Percentiles rank a stretch among this genome's conserved stretches.
These are phyloP conservation scores for Lacerta viridis DNA, from an alignment of 2,797 vertebrate genomes.

Conservation along the genomic window DNA sequence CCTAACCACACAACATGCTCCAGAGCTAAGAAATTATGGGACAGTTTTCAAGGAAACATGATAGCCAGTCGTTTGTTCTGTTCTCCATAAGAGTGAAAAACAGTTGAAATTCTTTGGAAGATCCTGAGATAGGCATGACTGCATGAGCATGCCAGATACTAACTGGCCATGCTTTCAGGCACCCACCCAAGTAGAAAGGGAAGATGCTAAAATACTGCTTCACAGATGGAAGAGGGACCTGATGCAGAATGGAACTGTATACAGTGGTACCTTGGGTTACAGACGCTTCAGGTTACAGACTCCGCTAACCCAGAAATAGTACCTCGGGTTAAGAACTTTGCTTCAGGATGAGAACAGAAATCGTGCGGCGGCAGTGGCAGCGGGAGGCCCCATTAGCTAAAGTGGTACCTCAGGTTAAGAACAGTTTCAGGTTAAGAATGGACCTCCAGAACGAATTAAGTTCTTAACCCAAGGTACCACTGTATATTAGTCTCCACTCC, in stretches of 20 bases:
- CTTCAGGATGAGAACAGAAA: no score
- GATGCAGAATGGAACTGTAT: not conserved
- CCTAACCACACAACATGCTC: not conserved
- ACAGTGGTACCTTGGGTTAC: no score
- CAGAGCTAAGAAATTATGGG: not conserved
- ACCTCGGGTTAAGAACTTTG: no score
- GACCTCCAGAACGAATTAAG: no score
- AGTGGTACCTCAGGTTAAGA: no score
- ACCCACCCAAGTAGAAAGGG: not conserved
- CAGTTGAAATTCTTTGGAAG: not conserved
- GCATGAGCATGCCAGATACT: not conserved
- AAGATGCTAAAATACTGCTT: slow-evolving; percentile 7
- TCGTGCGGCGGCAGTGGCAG: no score
- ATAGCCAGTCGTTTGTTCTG: not conserved
- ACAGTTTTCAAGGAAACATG: not conserved
- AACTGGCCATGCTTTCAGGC: not conserved
- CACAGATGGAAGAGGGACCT: not conserved
- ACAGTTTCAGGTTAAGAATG: no score
- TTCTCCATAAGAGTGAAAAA: not conserved
- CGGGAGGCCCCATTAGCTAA: no score
- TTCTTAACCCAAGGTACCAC: no score
- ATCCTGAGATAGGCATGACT: not conserved
- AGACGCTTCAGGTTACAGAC: no score
- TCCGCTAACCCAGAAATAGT: no score
- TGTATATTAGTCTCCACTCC: not conserved